These are phyloP conservation scores for Eumaeus atala DNA, from an alignment of 1,140 invertebrate genomes.

Conservation along the genomic window DNA sequence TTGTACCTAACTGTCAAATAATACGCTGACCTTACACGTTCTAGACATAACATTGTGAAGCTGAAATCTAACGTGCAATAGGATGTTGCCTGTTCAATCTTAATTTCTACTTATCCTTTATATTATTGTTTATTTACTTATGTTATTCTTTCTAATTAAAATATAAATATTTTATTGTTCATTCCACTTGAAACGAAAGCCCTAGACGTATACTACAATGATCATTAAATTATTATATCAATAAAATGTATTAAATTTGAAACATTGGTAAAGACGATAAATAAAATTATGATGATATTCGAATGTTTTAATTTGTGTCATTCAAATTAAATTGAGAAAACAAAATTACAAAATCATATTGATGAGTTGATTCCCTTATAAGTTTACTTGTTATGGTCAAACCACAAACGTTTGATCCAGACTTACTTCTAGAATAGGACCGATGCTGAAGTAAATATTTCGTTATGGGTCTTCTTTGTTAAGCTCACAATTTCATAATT, in stretches of 20 bases:
- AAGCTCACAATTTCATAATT: no score
- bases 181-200: conserved; percentile 71
- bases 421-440: no score
- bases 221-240: conserved; percentile 73
- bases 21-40: conserved; percentile 18
- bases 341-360: no score
- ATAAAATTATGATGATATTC: conserved; percentile 67
- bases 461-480: no score
- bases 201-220: conserved; percentile 63
- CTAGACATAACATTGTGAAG: background rate
- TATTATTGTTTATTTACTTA: conserved; percentile 64
- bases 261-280: conserved; percentile 70
- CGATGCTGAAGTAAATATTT: no score
- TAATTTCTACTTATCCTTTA: conserved; percentile 48
- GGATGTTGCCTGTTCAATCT: conserved; percentile 53
- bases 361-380: no score
- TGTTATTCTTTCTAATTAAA: conserved; percentile 68
- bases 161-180: conserved; percentile 70
- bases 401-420: no score
- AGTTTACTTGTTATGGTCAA: no score
- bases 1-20: conserved; percentile 10
- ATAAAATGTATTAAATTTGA: conserved; percentile 71
- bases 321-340: no score
- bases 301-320: conserved; percentile 31
- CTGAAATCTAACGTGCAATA: conserved; percentile 60